Evolutionary conservation across 1,140 invertebrate species (phyloP), one percentile per base, ranked within the genome.

Genomic region (Zaprionus africanus): DNA sequence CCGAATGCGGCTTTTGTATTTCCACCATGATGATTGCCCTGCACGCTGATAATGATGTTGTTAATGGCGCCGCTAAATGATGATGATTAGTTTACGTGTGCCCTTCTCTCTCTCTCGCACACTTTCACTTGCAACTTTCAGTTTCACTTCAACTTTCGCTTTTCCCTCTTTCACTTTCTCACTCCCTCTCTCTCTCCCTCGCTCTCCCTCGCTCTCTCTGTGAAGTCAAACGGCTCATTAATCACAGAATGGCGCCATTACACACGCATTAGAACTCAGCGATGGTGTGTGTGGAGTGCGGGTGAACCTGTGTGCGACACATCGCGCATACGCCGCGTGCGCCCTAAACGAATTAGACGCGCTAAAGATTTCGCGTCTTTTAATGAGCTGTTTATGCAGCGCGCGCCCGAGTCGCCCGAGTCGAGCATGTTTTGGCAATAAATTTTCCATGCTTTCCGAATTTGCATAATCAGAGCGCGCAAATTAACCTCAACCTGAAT

Each of bases 1-100:
- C 91, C 79, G 91, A 90, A 69, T 90, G 90, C 31, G 88, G 91
- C 80, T 92, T 92, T 81, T 91, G 91, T 90, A 92, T 92, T 79
- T 92, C 91, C 28, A 92, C 91, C 91, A 92, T 92, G 31, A 54
- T 66, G 38, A 56, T 57, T 69, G 57, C 22, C 57, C 31, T 41
- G 46, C n/a, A 56, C 65, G 61, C 53, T 26, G 17, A 57, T 46
- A 19, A 54, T 49, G 38, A 38, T 26, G 62, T 56, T 53, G 19
- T 28, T 53, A 31, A 67, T 61, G 51, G 38, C 31, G 51, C 31
- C 31, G 31, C 31, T 34, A 34, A 34, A 13, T 63, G 41, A n/a
- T 57, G 5, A 54, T 59, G 43, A 17, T 36, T 59, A 79, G 82
- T 82, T 75, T 62, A 61, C 67, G 63, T 41, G 53, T 64, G 9